A percentile compares a stretch with the other conserved stretches of the same genome.
These are phyloP conservation scores for Horisme vitalbata DNA, from an alignment of 2,888 invertebrate genomes.

Conservation along the genomic window DNA sequence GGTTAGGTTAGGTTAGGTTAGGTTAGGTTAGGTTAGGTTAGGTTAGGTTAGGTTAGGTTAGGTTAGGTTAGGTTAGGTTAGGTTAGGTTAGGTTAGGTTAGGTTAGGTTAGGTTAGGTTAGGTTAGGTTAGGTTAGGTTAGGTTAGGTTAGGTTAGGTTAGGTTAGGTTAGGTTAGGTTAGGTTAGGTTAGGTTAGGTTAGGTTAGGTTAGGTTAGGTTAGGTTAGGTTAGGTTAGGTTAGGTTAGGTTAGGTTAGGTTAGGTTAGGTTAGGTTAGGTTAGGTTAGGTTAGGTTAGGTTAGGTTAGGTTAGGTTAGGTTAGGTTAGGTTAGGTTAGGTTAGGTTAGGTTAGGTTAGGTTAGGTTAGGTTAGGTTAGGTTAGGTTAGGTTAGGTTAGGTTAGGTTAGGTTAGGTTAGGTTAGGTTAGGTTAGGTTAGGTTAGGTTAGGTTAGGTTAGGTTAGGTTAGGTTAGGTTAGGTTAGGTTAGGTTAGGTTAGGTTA, in stretches of 20 bases:
- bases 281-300: constrained; percentile 34
- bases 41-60: neutral
- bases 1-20: constrained; percentile 18
- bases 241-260: constrained; percentile 30
- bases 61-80: constrained; percentile 3
- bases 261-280: constrained; percentile 34
- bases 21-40: constrained; percentile 2
- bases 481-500: constrained; percentile 36
- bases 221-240: constrained; percentile 6
- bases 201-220: constrained; percentile 2
- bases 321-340: constrained; percentile 31
- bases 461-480: constrained; percentile 34
- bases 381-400: constrained; percentile 34
- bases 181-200: constrained; percentile 3
- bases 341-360: constrained; percentile 31
- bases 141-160: constrained; percentile 22
- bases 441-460: constrained; percentile 23
- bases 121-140: neutral
- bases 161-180: constrained; percentile 17
- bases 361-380: constrained; percentile 30
- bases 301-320: constrained; percentile 31
- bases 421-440: constrained; percentile 25
- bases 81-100: constrained; percentile 3
- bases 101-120: constrained; percentile 1
- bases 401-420: constrained; percentile 29